phyloP scores from a whole-genome alignment of 2,113 vertebrate genomes.

The Seriola rivoliana region DNA sequence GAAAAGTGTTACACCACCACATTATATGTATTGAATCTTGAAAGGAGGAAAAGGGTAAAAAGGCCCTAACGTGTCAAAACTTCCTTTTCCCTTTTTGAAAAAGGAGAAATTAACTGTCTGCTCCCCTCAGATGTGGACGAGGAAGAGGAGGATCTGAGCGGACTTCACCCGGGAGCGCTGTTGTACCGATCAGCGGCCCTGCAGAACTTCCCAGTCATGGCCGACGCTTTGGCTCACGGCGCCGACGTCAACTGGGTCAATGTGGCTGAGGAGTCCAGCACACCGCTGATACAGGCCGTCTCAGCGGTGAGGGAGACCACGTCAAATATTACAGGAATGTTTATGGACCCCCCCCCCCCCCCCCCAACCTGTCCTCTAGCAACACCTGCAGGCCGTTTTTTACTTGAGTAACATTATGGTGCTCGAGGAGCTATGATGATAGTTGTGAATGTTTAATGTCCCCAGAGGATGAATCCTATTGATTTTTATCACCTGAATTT shows the following conservation, averaged over 20 bases:
- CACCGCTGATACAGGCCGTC: slow-evolving; percentile 91
- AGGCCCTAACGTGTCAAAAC: background rate
- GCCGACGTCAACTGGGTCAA: slow-evolving; percentile 94
- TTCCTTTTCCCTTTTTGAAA: background rate
- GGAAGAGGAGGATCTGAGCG: slow-evolving; percentile 83
- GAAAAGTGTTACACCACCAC: background rate
- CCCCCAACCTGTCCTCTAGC: background rate
- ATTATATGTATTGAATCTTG: background rate
- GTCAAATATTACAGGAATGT: background rate
- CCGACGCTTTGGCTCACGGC: slow-evolving; percentile 92
- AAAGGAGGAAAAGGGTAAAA: background rate
- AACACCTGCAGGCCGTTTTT: background rate
- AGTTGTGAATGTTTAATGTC: background rate
- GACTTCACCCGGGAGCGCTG: slow-evolving; percentile 90
- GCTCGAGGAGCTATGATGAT: too few species aligned
- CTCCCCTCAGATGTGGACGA: slow-evolving; percentile 59
- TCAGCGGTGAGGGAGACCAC: slow-evolving; percentile 80
- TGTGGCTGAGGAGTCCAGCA: slow-evolving; percentile 83
- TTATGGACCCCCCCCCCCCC: background rate
- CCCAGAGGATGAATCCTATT: background rate
- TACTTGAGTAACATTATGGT: background rate
- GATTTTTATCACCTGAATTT: too few species aligned
- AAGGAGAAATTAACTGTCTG: background rate
- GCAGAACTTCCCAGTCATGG: slow-evolving; percentile 92
- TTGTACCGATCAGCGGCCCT: slow-evolving; percentile 88